Evolutionary conservation across 2,888 invertebrate species (phyloP).

Genomic region (Galerucella calmariensis): DNA sequence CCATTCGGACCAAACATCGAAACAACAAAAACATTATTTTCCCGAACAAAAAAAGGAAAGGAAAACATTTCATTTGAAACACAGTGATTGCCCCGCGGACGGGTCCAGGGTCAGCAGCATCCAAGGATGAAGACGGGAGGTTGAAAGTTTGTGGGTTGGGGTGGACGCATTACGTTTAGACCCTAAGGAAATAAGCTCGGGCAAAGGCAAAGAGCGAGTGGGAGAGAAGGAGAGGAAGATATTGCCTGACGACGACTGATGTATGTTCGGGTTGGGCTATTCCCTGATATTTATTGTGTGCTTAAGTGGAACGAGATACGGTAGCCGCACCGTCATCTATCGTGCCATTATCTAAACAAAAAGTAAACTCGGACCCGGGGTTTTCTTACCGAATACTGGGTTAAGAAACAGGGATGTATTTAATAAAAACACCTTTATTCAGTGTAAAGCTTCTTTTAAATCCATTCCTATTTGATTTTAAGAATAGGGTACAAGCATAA

Average conservation of each 20-base stretch:
- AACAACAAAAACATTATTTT: constrained; percentile 11
- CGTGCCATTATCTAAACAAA: constrained; percentile 57
- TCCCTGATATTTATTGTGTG: constrained; percentile 65
- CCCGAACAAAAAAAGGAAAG: constrained; percentile 26
- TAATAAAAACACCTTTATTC: background rate
- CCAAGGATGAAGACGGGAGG: constrained; percentile 9
- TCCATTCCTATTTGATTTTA: no score
- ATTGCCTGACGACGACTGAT: constrained; percentile 60
- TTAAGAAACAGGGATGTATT: background rate
- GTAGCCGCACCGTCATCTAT: constrained; percentile 46
- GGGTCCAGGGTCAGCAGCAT: constrained; percentile 51
- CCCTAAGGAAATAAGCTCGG: constrained; percentile 61
- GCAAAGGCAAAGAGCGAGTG: constrained; percentile 47
- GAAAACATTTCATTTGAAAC: constrained; percentile 30
- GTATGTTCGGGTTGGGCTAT: constrained; percentile 62
- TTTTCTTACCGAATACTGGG: constrained; percentile 1
- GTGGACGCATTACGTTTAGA: constrained; percentile 58
- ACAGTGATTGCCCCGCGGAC: constrained; percentile 35
- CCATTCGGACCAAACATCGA: background rate
- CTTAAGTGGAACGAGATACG: constrained; percentile 64
- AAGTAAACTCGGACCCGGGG: constrained; percentile 43
- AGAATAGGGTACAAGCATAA: no score
- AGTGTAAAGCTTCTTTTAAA: background rate
- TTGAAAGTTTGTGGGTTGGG: constrained; percentile 14
- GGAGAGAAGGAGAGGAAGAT: constrained; percentile 47